Percentiles rank a stretch among this genome's conserved stretches.
phyloP scores from a whole-genome alignment of 2,113 vertebrate species.

The Takifugu bimaculatus region DNA sequence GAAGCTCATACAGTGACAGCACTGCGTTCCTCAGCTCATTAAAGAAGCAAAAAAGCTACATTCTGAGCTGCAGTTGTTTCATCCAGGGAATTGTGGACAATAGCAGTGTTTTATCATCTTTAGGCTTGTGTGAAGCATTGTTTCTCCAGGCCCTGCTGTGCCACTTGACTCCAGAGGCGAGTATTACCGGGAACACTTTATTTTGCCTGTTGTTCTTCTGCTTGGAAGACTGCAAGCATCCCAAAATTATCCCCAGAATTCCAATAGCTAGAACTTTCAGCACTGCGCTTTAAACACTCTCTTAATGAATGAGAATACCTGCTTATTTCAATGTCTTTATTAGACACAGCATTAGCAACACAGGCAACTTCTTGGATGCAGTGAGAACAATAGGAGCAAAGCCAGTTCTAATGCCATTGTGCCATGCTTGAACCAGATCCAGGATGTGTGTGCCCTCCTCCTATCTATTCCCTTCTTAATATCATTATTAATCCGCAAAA shows the following conservation, averaged over 20 bases:
- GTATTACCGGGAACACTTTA: slow-evolving; percentile 23
- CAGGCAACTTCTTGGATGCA: slow-evolving; percentile 27
- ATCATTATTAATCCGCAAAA: slow-evolving; percentile 78
- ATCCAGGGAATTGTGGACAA: slow-evolving; percentile 57
- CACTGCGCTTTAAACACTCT: slow-evolving; percentile 25
- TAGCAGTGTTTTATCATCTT: slow-evolving; percentile 69
- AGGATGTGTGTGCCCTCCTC: slow-evolving; percentile 63
- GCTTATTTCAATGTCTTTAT: too few species aligned
- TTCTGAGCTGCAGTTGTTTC: slow-evolving; percentile 34
- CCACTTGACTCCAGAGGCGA: slow-evolving; percentile 34
- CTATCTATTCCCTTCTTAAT: slow-evolving; percentile 67
- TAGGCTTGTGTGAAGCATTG: slow-evolving; percentile 38
- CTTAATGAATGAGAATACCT: too few species aligned
- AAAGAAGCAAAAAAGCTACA: slow-evolving; percentile 51
- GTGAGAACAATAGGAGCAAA: slow-evolving; percentile 8
- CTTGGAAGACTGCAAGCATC: slow-evolving; percentile 28
- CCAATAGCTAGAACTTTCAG: slow-evolving; percentile 48
- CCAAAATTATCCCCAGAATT: slow-evolving; percentile 25
- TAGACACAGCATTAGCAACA: slow-evolving; percentile 17
- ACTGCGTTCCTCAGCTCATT: slow-evolving; percentile 69
- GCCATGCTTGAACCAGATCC: slow-evolving; percentile 66
- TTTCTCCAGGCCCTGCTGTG: slow-evolving; percentile 47
- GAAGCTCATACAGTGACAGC: slow-evolving; percentile 40
- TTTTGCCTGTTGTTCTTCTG: slow-evolving; percentile 11
- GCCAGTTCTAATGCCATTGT: slow-evolving; percentile 41